Percentiles rank a stretch among this genome's conserved stretches.
These are phyloP conservation scores for Cenopis cana DNA, from an alignment of 2,888 invertebrate genomes.

Conservation along the genomic window DNA sequence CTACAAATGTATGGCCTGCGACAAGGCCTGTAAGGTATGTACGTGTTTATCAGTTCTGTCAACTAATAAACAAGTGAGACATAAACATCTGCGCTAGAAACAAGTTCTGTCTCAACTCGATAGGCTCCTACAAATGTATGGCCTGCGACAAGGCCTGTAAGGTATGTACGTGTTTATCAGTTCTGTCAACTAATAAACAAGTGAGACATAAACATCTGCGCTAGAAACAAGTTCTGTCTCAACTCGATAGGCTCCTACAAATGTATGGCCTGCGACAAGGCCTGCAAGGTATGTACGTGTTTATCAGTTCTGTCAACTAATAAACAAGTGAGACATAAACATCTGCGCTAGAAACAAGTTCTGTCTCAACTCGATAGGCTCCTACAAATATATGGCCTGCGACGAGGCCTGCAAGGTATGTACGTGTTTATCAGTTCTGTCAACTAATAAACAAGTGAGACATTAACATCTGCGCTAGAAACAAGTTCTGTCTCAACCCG, in stretches of 20 bases:
- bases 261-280: conserved; percentile 93
- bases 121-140: conserved; percentile 92
- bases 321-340: conserved; percentile 91
- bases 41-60: conserved; percentile 73
- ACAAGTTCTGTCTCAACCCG: too few species aligned
- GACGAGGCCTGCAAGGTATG: conserved; percentile 89
- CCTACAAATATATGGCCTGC: conserved; percentile 92
- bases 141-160: conserved; percentile 93
- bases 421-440: background rate
- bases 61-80: conserved; percentile 94
- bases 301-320: conserved; percentile 86
- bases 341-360: conserved; percentile 89
- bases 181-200: conserved; percentile 93
- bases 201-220: conserved; percentile 87
- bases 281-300: conserved; percentile 81
- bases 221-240: conserved; percentile 92
- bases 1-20: conserved; percentile 92
- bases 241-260: conserved; percentile 94
- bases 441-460: too few species aligned
- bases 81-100: conserved; percentile 84
- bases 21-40: conserved; percentile 87
- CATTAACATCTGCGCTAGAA: too few species aligned
- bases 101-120: conserved; percentile 95
- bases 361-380: conserved; percentile 95
- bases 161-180: background rate